A percentile compares a stretch with the other conserved stretches of the same genome.
phyloP scores from a whole-genome alignment of 1,140 invertebrate genomes.

The Rhagoletis pomonella region DNA sequence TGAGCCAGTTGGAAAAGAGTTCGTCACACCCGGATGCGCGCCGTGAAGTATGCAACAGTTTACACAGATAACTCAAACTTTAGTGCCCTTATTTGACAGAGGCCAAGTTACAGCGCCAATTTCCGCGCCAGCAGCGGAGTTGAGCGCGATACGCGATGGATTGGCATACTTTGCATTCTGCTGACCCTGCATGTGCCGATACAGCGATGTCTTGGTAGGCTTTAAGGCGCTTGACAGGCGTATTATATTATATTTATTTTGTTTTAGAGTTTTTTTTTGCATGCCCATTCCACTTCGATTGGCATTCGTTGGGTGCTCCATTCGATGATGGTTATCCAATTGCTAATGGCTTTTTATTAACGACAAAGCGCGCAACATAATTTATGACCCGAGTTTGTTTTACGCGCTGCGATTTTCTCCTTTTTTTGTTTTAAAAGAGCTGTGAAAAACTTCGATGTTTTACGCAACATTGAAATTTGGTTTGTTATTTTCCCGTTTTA shows the following conservation, averaged over 20 bases:
- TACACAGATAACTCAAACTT: background rate
- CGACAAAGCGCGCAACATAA: background rate
- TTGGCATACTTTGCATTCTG: too few relatives aligned
- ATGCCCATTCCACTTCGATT: background rate
- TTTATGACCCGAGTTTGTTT: background rate
- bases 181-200: background rate
- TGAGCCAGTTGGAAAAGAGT: too few relatives aligned
- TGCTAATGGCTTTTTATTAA: conserved; percentile 34
- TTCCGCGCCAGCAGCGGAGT: too few relatives aligned
- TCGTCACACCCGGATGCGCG: background rate
- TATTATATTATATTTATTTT: background rate
- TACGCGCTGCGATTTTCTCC: background rate
- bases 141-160: too few relatives aligned
- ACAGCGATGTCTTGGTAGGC: background rate
- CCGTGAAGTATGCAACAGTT: conserved; percentile 23
- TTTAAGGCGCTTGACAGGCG: conserved; percentile 20
- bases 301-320: background rate
- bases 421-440: too few relatives aligned
- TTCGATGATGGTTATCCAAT: background rate
- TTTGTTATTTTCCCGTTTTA: background rate
- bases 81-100: background rate
- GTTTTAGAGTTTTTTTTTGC: background rate
- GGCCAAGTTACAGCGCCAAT: too few relatives aligned
- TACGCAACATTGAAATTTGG: background rate
- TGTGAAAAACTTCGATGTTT: background rate